phyloP scores from a whole-genome alignment of 1,140 invertebrate species.

The Brachionus manjavacas region DNA sequence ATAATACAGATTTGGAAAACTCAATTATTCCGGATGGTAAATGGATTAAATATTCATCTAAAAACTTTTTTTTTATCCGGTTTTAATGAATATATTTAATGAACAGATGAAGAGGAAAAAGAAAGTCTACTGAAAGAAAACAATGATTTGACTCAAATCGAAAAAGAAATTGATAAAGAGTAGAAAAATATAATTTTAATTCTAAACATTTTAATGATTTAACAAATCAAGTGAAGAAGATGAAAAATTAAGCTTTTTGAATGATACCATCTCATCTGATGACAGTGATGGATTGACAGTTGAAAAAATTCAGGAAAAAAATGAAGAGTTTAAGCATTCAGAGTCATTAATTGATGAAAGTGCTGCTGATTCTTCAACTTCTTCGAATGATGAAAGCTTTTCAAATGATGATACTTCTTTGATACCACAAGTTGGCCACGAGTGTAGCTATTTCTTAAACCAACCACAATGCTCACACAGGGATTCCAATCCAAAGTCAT shows the following conservation, averaged over 20 bases:
- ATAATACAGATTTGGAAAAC: conserved; percentile 16
- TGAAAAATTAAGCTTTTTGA: conserved; percentile 2
- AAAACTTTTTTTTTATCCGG: background rate
- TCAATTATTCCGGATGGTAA: background rate
- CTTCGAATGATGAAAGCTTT: conserved; percentile 9
- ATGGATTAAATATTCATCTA: background rate
- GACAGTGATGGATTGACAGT: background rate
- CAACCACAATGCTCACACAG: background rate
- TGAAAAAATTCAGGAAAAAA: background rate
- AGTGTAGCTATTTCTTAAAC: conserved; percentile 14
- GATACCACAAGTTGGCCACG: background rate
- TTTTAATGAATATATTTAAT: too few species aligned
- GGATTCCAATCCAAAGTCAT: background rate
- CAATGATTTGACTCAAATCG: background rate
- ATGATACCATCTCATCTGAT: background rate
- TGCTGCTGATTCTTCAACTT: background rate
- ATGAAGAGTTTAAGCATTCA: background rate
- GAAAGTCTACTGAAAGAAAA: background rate
- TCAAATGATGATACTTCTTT: background rate
- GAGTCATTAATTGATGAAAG: background rate
- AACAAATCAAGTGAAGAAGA: background rate
- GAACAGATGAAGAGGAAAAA: conserved; percentile 1
- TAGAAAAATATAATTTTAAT: background rate
- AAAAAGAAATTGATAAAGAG: background rate
- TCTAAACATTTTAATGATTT: background rate